Evolutionary conservation across 2,888 invertebrate genomes (phyloP).

Genomic region (Agapostemon virescens): DNA sequence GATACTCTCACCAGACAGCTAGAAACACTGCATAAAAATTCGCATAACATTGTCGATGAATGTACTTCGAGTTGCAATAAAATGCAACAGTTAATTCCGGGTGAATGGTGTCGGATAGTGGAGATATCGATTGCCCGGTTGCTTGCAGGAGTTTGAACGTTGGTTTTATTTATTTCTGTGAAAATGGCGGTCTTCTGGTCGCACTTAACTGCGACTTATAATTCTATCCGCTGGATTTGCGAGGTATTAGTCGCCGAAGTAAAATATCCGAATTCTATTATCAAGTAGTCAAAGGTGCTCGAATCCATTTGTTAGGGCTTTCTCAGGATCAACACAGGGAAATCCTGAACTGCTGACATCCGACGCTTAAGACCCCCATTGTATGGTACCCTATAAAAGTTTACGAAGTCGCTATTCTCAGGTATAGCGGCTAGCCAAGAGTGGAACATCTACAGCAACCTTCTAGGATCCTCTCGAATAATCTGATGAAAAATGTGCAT

Average conservation of each 20-base stretch:
- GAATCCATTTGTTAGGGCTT: neutral
- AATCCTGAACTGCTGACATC: constrained; percentile 2
- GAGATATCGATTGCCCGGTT: too few species aligned
- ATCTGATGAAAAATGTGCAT: neutral
- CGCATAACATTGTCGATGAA: too few species aligned
- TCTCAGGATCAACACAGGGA: neutral
- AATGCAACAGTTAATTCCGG: too few species aligned
- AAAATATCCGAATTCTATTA: neutral
- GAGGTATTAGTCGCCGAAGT: neutral
- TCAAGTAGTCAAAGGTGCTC: neutral
- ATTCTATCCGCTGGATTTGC: neutral
- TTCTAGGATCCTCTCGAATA: neutral
- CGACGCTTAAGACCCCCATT: constrained; percentile 5
- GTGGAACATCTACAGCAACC: neutral
- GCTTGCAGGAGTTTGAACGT: too few species aligned
- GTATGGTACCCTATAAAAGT: neutral
- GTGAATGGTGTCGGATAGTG: too few species aligned
- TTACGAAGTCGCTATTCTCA: constrained; percentile 3
- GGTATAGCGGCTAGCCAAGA: neutral
- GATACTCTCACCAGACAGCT: too few species aligned
- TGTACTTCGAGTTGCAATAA: too few species aligned
- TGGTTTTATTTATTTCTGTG: too few species aligned
- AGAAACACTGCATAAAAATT: too few species aligned
- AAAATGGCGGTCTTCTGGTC: neutral
- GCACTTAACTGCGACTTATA: neutral